Conservation (phyloP, 2,797 vertebrate species). For the Holocentrus rufus region DNA sequence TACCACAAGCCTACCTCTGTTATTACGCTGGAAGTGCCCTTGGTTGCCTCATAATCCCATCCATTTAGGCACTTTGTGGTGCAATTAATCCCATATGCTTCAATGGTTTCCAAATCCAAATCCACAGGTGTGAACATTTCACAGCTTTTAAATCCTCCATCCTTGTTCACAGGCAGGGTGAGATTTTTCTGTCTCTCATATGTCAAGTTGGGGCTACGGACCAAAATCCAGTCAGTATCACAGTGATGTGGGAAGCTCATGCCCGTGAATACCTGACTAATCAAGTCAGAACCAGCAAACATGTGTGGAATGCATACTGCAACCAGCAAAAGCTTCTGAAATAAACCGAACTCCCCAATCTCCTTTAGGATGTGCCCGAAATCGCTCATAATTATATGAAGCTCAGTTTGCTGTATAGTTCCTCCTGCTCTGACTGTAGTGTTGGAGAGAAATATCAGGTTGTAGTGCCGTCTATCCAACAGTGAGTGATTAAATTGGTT, state of each 20-base stretch:
- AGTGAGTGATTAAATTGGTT: no score
- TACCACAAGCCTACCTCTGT: constrained; percentile 78
- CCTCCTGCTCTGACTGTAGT: no score
- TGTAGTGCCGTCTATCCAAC: no score
- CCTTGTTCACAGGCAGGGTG: constrained; percentile 79
- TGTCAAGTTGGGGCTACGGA: constrained; percentile 80
- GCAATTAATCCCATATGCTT: constrained; percentile 79
- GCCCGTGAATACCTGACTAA: constrained; percentile 86
- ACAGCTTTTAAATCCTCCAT: constrained; percentile 84
- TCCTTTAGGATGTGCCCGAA: constrained; percentile 80
- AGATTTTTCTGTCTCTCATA: constrained; percentile 79
- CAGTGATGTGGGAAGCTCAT: constrained; percentile 82
- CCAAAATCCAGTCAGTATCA: constrained; percentile 86
- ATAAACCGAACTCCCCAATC: constrained; percentile 85
- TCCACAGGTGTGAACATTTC: constrained; percentile 85
- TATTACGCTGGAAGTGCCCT: constrained; percentile 70
- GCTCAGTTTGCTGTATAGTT: not conserved
- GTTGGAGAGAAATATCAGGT: no score
- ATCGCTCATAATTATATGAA: constrained; percentile 75
- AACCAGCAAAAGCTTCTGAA: constrained; percentile 84
- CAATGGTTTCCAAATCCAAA: constrained; percentile 80
- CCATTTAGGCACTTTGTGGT: constrained; percentile 82
- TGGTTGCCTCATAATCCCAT: constrained; percentile 79
- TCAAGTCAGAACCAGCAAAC: constrained; percentile 82
- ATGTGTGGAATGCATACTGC: constrained; percentile 77